phyloP scores from a whole-genome alignment of 2,888 invertebrate genomes.

The Campaea margaritaria region DNA sequence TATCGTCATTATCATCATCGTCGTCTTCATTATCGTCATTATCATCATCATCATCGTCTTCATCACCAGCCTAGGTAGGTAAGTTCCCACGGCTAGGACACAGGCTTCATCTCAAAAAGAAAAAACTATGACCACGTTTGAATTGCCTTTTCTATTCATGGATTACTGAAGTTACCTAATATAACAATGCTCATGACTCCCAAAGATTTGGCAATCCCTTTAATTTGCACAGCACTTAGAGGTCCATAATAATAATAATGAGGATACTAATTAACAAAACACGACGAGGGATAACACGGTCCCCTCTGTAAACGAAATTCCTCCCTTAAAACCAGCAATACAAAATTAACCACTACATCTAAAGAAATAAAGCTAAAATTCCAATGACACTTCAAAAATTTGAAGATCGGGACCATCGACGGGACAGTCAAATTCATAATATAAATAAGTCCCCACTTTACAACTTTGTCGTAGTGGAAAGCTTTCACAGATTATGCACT shows the following conservation, averaged over 20 bases:
- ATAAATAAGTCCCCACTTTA: not conserved
- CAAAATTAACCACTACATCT: constrained; percentile 15
- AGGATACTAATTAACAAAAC: constrained; percentile 43
- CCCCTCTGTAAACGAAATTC: constrained; percentile 24
- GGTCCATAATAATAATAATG: constrained; percentile 39
- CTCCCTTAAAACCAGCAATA: not conserved
- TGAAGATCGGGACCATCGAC: not conserved
- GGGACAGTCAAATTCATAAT: not conserved
- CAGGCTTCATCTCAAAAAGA: no score
- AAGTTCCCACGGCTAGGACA: no score
- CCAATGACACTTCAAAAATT: not conserved
- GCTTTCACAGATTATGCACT: not conserved
- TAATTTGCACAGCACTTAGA: constrained; percentile 38
- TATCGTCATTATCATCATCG: no score
- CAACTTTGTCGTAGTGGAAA: constrained; percentile 11
- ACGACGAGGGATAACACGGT: constrained; percentile 33
- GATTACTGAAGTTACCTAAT: no score
- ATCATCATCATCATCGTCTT: no score
- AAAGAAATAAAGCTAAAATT: constrained; percentile 16
- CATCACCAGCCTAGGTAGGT: no score
- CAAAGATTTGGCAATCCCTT: constrained; percentile 15
- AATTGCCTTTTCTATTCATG: no score
- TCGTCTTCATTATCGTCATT: no score
- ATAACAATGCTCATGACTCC: not conserved
- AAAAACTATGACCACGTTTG: no score